A percentile compares a stretch with the other conserved stretches of the same genome.
phyloP scores from a whole-genome alignment of 2,888 invertebrate species.

The Zelleria hepariella region DNA sequence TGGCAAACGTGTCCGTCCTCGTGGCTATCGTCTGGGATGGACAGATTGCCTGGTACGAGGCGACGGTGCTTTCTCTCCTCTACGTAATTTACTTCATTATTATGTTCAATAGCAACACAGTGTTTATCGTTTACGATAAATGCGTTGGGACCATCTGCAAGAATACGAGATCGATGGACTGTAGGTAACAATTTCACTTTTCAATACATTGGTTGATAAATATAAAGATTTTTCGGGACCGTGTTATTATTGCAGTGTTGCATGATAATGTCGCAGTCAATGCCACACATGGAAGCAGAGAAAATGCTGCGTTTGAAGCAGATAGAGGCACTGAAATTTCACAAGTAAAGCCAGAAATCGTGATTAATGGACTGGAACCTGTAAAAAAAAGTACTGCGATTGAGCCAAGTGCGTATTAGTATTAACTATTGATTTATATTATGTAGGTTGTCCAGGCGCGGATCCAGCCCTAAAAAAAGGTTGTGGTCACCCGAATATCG shows the following conservation, averaged over 20 bases:
- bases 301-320: neutral
- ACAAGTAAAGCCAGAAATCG: neutral
- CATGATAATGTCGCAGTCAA: neutral
- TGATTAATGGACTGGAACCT: neutral
- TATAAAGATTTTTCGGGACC: neutral
- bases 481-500: too few relatives aligned
- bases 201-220: too few relatives aligned
- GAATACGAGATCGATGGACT: neutral
- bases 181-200: too few relatives aligned
- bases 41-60: conserved; percentile 84
- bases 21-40: conserved; percentile 85
- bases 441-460: too few relatives aligned
- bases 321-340: neutral
- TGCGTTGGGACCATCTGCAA: neutral
- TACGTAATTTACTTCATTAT: conserved; percentile 81
- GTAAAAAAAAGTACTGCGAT: neutral
- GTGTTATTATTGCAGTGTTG: neutral
- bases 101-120: conserved; percentile 77
- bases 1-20: conserved; percentile 78
- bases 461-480: too few relatives aligned
- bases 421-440: neutral
- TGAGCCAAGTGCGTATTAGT: neutral
- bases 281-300: neutral
- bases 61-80: conserved; percentile 78
- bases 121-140: conserved; percentile 29